Conservation (phyloP, 2,888 invertebrate genomes). For the Abscondita cerata region DNA sequence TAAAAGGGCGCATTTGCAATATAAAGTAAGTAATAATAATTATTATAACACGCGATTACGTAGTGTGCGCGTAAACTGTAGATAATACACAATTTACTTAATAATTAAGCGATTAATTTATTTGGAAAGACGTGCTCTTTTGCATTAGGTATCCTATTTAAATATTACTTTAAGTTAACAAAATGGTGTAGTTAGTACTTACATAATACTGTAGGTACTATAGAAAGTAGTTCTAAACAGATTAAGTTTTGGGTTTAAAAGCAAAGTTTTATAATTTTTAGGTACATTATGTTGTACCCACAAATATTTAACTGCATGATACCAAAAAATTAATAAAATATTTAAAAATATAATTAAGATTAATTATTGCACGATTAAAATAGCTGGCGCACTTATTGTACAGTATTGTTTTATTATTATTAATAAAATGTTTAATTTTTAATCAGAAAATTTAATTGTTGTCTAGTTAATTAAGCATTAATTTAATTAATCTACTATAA, state of each 20-base stretch:
- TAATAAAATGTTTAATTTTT: conserved; percentile 3
- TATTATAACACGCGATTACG: conserved; percentile 11
- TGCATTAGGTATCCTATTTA: too few relatives aligned
- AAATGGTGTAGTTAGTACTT: too few relatives aligned
- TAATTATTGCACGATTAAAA: too few relatives aligned
- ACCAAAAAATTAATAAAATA: neutral
- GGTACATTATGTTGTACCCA: neutral
- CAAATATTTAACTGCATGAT: conserved; percentile 11
- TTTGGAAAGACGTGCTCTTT: too few relatives aligned
- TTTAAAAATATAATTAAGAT: too few relatives aligned
- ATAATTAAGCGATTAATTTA: neutral
- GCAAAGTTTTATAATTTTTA: too few relatives aligned
- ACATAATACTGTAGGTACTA: too few relatives aligned
- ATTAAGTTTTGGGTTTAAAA: too few relatives aligned
- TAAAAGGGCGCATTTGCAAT: conserved; percentile 36
- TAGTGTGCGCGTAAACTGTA: conserved; percentile 21
- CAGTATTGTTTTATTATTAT: conserved; percentile 18
- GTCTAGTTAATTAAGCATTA: conserved; percentile 15
- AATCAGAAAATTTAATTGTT: conserved; percentile 11
- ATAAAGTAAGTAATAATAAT: conserved; percentile 23
- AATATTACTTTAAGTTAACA: too few relatives aligned
- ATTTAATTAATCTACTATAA: conserved; percentile 7
- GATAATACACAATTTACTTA: conserved; percentile 5
- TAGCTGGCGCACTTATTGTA: conserved; percentile 1
- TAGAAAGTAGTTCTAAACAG: too few relatives aligned